These are phyloP conservation scores for Cantharis nigra DNA, from an alignment of 2,888 invertebrate genomes.

Conservation along the genomic window DNA sequence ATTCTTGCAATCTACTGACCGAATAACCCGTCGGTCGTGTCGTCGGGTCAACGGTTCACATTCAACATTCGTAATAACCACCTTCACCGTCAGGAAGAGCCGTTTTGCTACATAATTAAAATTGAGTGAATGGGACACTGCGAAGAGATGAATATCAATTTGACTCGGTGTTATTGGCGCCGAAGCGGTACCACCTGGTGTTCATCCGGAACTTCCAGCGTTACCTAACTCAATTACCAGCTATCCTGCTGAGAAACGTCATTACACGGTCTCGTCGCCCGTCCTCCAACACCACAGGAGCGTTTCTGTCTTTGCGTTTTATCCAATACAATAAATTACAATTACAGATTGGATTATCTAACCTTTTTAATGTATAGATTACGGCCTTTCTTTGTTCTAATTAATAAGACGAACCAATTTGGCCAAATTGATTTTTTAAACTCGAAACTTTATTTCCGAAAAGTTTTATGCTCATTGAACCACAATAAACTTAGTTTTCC, in stretches of 20 bases:
- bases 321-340: slow-evolving; percentile 33
- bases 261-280: slow-evolving; percentile 41
- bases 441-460: not conserved
- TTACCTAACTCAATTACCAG: slow-evolving; percentile 52
- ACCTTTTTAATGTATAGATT: slow-evolving; percentile 10
- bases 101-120: slow-evolving; percentile 32
- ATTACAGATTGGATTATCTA: slow-evolving; percentile 27
- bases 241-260: slow-evolving; percentile 51
- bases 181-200: slow-evolving; percentile 50
- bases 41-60: not conserved
- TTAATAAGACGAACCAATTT: slow-evolving; percentile 18
- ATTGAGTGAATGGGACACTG: slow-evolving; percentile 36
- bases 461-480: slow-evolving; percentile 11
- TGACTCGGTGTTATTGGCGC: slow-evolving; percentile 44
- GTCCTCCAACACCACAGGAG: slow-evolving; percentile 30
- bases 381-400: not conserved
- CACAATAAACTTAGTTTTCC: slow-evolving; percentile 21
- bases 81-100: not conserved
- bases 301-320: slow-evolving; percentile 28
- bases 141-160: slow-evolving; percentile 48
- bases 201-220: slow-evolving; percentile 49
- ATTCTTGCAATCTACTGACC: slow-evolving; percentile 8
- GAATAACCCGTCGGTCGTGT: not conserved
- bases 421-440: not conserved
- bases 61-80: not conserved